Base-by-base conservation (phyloP, 2,888 invertebrate species). In the Lucinisca nassula region DNA sequence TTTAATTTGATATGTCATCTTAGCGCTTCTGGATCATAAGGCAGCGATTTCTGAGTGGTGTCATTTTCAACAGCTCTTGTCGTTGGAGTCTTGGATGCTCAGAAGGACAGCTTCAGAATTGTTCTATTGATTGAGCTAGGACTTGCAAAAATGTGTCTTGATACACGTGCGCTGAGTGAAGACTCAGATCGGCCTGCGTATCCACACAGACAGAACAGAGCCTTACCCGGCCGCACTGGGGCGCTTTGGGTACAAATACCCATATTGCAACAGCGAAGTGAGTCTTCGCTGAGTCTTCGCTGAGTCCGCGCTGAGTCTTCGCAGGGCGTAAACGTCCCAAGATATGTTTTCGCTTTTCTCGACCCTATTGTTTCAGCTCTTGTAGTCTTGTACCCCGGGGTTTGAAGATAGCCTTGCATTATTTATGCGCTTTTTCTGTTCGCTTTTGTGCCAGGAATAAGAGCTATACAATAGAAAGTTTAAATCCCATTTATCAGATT, bases 1-100 rank as follows among this genome's bases (percentile, higher is more conserved):
- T 81, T 85, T 90, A 88, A 90, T 90, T 90, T 82, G 87, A 90
- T 88, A 83, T 90, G 88, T 85, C 90, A 87, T 24, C 40, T 79
- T 90, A 82, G 81, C 87, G 73, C 88, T 82, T 82, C 40, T 74
- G 37, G 51, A 82, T 84, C 75, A 83, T 87, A 87, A 83, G 67
- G 32, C 75, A 75, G 82, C 35, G 67, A 17, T 67, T 67, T 67
- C 17, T 3, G 32, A 21, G 35, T 17, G 17, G 67, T 67, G 67
- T 67, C 67, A 35, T 35, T 67, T 67, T 67, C 67, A 67, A 21
- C 67, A 67, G 21, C 35, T 35, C 10, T 1, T 30, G 1, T 17
- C 35, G 12, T 14, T 17, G 17, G 45, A 17, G 21, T 67, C n/a
- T 67, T 0, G 4, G 67, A 12, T 32, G 35, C 21, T 35, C 67